Evolutionary conservation across 1,140 invertebrate genomes (phyloP).

Genomic region (Aphelinus atriplicis): DNA sequence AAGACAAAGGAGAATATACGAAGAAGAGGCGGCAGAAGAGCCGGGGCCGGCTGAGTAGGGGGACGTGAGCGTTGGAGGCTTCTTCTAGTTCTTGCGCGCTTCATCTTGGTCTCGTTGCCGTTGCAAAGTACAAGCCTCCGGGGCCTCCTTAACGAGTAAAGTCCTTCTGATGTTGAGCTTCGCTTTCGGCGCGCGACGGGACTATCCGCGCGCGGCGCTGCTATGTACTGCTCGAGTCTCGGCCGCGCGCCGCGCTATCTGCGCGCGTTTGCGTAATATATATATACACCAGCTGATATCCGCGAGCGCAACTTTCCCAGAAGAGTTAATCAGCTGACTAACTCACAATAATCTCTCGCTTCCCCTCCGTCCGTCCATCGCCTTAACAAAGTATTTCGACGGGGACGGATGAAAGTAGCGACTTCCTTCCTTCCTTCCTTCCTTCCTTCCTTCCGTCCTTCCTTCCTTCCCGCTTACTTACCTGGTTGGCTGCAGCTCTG

Average conservation of each 20-base stretch:
- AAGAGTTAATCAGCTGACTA: conserved; percentile 39
- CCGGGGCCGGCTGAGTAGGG: neutral
- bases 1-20: neutral
- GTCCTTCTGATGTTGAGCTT: conserved; percentile 31
- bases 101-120: conserved; percentile 1
- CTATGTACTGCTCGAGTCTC: neutral
- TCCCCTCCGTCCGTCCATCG: neutral
- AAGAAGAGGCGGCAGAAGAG: neutral
- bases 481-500: neutral
- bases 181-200: neutral
- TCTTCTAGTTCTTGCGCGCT: conserved; percentile 2
- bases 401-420: neutral
- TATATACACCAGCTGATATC: neutral
- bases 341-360: conserved; percentile 38
- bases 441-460: neutral
- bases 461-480: neutral
- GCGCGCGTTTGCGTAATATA: no score
- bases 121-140: conserved; percentile 29
- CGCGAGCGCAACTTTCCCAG: conserved; percentile 26
- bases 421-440: conserved; percentile 8
- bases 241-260: neutral
- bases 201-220: neutral
- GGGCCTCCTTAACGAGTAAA: conserved; percentile 38
- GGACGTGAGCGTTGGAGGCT: neutral
- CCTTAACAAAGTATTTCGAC: conserved; percentile 25